Evolutionary conservation across 2,888 invertebrate species (phyloP), one percentile per base, ranked within the genome.

Genomic region (Heteromurus nitidus): DNA sequence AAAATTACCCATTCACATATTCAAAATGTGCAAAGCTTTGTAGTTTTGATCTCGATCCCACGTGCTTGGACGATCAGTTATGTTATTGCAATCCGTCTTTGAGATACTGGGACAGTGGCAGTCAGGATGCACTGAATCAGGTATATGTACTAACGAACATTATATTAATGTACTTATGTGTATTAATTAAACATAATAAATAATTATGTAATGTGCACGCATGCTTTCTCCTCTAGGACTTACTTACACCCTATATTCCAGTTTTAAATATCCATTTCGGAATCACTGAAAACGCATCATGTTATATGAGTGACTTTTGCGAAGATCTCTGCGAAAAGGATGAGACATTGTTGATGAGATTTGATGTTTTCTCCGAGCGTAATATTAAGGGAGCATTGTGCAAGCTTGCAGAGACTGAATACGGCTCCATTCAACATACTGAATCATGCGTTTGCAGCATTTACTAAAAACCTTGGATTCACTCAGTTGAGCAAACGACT

Each of bases 11-110:
- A 0, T 80, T 20, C 22, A 74, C 80, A 0, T 80, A 74, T 31
- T 80, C 80, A 0, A 80, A 80, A 68, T 80, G 80, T 28, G 31
- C 65, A 18, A 26, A 42, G 16, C 55, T 80, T n/a, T 80, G 80
- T 24, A n/a, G n/a, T n/a, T n/a, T n/a, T 73, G 62, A 2, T 22
- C 81, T n/a, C 11, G 70, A 75, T 16, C 36, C 75, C 13, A 75
- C 75, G 0, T 81, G 81, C 22, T 13, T 81, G 3, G 81, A 81
- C 55, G 81, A 81, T 64, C 67, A 74, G 42, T n/a, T 75, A 9
- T 81, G 81, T 18, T 62, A 60, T 30, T 81, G 81, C 22, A 55
- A 75, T 44, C 1, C 55, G 16, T n/a, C n/a, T n/a, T n/a, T n/a
- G n/a, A n/a, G n/a, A n/a, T n/a, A n/a, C n/a, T n/a, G n/a, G n/a